Evolutionary conservation across 2,113 vertebrate genomes (phyloP).

Genomic region (Phyllopteryx taeniolatus): DNA sequence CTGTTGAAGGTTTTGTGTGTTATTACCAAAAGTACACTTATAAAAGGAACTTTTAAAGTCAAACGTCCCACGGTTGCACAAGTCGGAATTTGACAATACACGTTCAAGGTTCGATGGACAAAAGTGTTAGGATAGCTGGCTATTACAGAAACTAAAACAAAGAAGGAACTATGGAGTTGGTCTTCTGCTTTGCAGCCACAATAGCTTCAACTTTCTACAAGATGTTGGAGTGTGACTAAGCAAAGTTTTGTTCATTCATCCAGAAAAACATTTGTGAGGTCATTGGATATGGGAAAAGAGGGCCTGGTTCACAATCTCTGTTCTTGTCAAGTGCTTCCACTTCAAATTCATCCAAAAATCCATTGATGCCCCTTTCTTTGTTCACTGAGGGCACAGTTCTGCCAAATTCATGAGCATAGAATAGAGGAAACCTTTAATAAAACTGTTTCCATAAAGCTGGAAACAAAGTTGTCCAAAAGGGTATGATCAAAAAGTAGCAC

Average conservation of each 20-base stretch:
- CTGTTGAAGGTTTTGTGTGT: slow-evolving; percentile 36
- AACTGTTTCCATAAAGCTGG: background rate
- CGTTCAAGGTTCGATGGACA: background rate
- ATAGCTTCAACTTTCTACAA: background rate
- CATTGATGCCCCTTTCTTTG: background rate
- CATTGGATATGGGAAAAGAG: background rate
- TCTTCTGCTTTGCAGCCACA: background rate
- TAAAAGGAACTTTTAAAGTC: background rate
- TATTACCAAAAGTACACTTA: slow-evolving; percentile 18
- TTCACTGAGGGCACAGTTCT: background rate
- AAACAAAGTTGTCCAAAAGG: too few species aligned
- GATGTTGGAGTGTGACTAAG: background rate
- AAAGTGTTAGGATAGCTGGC: background rate
- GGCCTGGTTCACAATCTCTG: too few species aligned
- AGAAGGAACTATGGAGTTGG: too few species aligned
- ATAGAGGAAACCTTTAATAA: background rate
- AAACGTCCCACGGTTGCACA: background rate
- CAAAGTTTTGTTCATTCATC: background rate
- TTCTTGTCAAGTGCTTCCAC: too few species aligned
- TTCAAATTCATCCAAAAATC: background rate
- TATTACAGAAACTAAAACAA: background rate
- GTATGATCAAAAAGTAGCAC: too few species aligned
- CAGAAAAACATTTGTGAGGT: background rate
- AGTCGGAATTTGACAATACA: background rate
- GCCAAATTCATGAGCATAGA: background rate